phyloP scores from a whole-genome alignment of 2,113 vertebrate genomes.

The Peromyscus californicus region DNA sequence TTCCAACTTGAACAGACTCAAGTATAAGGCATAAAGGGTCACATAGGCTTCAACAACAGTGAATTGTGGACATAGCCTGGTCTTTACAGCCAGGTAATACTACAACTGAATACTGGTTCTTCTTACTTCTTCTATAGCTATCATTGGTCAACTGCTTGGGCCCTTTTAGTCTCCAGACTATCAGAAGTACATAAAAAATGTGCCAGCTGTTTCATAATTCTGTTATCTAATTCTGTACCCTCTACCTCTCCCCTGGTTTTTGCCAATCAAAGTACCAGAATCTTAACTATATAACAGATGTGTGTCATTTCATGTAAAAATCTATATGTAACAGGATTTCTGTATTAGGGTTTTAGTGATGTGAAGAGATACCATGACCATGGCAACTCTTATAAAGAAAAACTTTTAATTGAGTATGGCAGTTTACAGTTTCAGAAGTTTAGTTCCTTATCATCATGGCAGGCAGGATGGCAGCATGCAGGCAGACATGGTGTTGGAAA shows the following conservation, averaged over 20 bases:
- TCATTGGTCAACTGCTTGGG: not conserved
- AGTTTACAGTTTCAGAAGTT: not conserved
- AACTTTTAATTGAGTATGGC: not conserved
- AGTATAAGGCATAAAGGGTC: not conserved
- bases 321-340: not conserved
- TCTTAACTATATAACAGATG: not conserved
- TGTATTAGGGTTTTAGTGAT: not conserved
- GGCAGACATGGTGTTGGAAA: not conserved
- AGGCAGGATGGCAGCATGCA: not conserved
- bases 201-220: not conserved
- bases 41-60: not conserved
- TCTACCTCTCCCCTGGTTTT: not conserved
- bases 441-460: accelerated
- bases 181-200: not conserved
- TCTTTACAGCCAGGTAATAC: not conserved
- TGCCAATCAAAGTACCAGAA: not conserved
- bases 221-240: not conserved
- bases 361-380: not conserved
- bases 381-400: not conserved
- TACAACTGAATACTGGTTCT: not conserved
- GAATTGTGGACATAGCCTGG: not conserved
- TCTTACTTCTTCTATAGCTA: not conserved
- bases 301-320: not conserved
- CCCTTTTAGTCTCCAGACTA: not conserved
- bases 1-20: not conserved